These are phyloP conservation scores for Trichacis sp. DNA, from an alignment of 2,888 invertebrate genomes.

Conservation along the genomic window DNA sequence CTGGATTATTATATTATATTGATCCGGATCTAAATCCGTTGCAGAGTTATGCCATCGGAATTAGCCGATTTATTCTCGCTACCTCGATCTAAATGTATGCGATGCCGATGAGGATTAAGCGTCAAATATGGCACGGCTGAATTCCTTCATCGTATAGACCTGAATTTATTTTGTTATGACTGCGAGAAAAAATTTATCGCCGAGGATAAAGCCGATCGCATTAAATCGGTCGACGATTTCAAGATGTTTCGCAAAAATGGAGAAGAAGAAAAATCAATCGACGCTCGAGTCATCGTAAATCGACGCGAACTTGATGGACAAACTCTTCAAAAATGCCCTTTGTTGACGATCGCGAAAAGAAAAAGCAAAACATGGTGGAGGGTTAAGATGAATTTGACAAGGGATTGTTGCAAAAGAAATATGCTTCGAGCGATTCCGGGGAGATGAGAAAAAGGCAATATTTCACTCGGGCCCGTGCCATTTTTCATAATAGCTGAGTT, in stretches of 20 bases:
- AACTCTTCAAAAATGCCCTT: conserved; percentile 55
- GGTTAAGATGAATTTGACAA: conserved; percentile 8
- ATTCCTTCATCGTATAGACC: too few species aligned
- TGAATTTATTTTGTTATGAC: too few species aligned
- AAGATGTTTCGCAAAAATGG: too few species aligned
- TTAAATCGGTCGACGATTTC: too few species aligned
- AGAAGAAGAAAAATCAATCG: conserved; percentile 58
- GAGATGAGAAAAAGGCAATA: conserved; percentile 6
- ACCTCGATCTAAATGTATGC: background rate
- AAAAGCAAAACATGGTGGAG: conserved; percentile 10
- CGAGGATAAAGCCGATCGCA: too few species aligned
- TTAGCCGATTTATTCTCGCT: background rate
- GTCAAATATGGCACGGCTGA: background rate
- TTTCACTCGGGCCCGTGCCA: background rate
- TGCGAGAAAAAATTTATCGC: too few species aligned
- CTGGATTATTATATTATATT: conserved; percentile 1
- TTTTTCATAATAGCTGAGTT: conserved; percentile 1
- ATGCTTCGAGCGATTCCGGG: conserved; percentile 12
- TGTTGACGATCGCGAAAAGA: conserved; percentile 14
- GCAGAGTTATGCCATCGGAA: background rate
- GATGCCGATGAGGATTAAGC: background rate
- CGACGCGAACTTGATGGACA: conserved; percentile 48
- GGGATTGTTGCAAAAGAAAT: conserved; percentile 13
- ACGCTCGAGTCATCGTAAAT: conserved; percentile 62
- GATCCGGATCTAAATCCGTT: conserved; percentile 1